Base-by-base conservation (phyloP, 1,140 invertebrate genomes). In the Holcopasites calliopsidis region DNA sequence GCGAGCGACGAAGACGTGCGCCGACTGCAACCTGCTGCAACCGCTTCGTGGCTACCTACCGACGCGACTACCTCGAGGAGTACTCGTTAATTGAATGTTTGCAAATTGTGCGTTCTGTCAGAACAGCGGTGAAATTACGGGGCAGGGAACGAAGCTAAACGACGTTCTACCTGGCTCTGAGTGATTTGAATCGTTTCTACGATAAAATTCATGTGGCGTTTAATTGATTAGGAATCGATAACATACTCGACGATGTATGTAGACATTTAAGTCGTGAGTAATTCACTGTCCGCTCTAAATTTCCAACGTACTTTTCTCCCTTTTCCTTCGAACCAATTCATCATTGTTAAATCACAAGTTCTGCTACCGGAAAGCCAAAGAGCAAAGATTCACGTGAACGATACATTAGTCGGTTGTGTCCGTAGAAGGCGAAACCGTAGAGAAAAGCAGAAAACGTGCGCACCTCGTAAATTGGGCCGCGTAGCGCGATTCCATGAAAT, bases 401-500 rank as follows among this genome's bases (percentile, higher is more conserved):
- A 68, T 75, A 68, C n/a, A 35, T 2, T 13, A 4, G 28, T 10
- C 8, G 4, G 13, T 21, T n/a, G 44, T 33, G 33, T 10, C 35
- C 50, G 49, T 26, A 35, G 28, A 13, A 16, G 35, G 55, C 49
- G 70, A 73, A 72, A 72, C 21, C 21, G 61, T 26, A 23, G 58
- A 47, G 52, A 49, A 68, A 75, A 69, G 73, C 54, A 75, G 73
- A 75, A 69, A 75, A 69, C 23, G 71, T 38, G 38, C 57, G 55
- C 13, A 11, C 10, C 3, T 31, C 3, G 64, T 74, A 82, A 78
- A 83, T 80, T 78, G 50, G 69, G 71, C 47, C 70, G 62, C 61
- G 55, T 57, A 62, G 47, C 47, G 57, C 64, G 76, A 83, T 83
- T 82, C 54, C 65, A 58, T 62, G 80, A 83, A 83, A 83, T 82